Base-by-base conservation (phyloP, 2,113 vertebrate species). In the Bos indicus region DNA sequence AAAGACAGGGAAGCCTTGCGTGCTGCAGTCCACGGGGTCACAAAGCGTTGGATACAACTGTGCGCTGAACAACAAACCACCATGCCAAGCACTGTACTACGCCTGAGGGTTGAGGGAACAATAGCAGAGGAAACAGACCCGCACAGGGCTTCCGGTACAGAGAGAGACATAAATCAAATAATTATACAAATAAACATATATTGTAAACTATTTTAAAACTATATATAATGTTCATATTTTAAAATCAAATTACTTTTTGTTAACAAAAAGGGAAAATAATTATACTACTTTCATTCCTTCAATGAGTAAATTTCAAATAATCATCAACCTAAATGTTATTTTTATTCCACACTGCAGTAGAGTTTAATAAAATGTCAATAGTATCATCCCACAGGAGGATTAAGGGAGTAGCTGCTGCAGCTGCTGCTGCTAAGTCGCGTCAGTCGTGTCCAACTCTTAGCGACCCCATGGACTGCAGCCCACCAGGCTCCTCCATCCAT, bases 361-460 rank as follows among this genome's bases (percentile, higher is more conserved):
- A 94, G 77, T 96, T 77, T 88, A 95, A 95, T 59, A 57, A 59
- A 93, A 77, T 78, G 40, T 88, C 59, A 90, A 71, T 81, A 60
- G n/a, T 43, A 36, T 60, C 48, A 90, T 16, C 33, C 84, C 52
- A 57, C 2, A 51, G 52, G 43, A 77, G 43, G 59, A 25, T 54
- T 64, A 91, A 84, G 36, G 80, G 48, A 59, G 87, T 13, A 25
- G 6, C 30, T 48, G 48, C 48, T 12, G 46, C 46, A 2, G 46
- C 46, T 48, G 46, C 46, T 48, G 46, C 46, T 48, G 48, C 48
- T 48, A 48, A 48, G 48, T 48, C 11, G 11, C 9, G 12, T 48
- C 48, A 48, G 48, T 48, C 48, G 2, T 48, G 48, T 48, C 48
- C 11, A 11, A 48, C 48, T 48, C 48, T 48, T 10, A 1, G 48